Evolutionary conservation across 37 sponge, comb jelly and placozoan species (phyloP), one percentile per base, ranked within the genome.

Genomic region (Aplysina aerophoba): DNA sequence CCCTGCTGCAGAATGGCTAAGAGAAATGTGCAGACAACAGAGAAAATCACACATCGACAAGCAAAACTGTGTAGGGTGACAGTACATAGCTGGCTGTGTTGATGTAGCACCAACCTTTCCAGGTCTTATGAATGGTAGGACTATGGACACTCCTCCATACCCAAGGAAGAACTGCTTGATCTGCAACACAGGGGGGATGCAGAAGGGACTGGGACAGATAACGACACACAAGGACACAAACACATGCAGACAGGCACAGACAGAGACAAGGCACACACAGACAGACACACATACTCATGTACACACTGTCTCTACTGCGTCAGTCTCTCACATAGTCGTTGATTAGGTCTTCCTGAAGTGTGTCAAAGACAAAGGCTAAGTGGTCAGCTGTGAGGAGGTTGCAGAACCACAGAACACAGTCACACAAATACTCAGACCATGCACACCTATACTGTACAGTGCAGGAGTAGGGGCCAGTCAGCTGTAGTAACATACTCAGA

Each of bases 291-390:
- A 69, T 35, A 69, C 33, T 30, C 71, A 69, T 35, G 39, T 30
- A 33, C 64, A 61, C 38, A 34, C 38, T n/a, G 25, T 66, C 66
- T 39, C 59, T 36, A n/a, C 34, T 38, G 36, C 65, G 4, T 2
- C 63, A 62, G n/a, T 62, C 11, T 62, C 88, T 20, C 62, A 88
- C 88, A 38, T 53, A 58, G 64, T 84, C 89, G 38, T 84, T 75
- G 28, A 55, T 62, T 5, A 88, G 89, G 59, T 88, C 89, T 17
- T 84, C 64, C 35, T 84, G 78, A 19, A 88, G 55, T 21, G 53
- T 35, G 37, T 88, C 89, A 77, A 88, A 79, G 67, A 84, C 84
- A 15, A 64, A 54, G 8, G 89, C 89, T 56, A 88, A 19, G 54
- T 53, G 44, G 40, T 75, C 78, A 75, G 78, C 78, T 75, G 54